Percentiles rank a stretch among this genome's conserved stretches.
Evolutionary conservation across 2,888 invertebrate species (phyloP).

Genomic region (Scaptomyza parva): DNA sequence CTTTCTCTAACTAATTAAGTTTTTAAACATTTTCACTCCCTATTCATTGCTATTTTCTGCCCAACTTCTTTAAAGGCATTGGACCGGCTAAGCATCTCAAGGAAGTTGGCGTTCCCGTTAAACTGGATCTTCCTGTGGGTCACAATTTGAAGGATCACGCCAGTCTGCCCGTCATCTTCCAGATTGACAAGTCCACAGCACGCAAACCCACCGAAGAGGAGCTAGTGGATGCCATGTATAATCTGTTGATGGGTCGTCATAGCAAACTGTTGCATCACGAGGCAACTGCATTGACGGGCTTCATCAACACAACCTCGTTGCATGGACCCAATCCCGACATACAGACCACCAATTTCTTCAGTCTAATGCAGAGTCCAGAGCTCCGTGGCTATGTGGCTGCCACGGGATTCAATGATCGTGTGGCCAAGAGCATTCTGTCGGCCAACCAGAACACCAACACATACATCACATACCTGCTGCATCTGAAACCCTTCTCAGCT

Average conservation of each 20-base stretch:
- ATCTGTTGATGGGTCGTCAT: conserved; percentile 86
- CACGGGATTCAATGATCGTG: conserved; percentile 80
- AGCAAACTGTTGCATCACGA: conserved; percentile 86
- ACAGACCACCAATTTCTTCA: conserved; percentile 86
- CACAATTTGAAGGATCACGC: conserved; percentile 93
- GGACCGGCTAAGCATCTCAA: conserved; percentile 81
- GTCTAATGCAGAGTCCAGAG: conserved; percentile 84
- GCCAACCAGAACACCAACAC: conserved; percentile 82
- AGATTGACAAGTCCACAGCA: conserved; percentile 85
- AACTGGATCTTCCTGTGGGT: conserved; percentile 87
- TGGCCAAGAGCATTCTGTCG: conserved; percentile 79
- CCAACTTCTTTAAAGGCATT: conserved; percentile 68
- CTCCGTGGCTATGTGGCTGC: conserved; percentile 81
- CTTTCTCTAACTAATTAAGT: no score
- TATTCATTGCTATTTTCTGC: not conserved
- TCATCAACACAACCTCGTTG: conserved; percentile 86
- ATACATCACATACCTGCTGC: conserved; percentile 79
- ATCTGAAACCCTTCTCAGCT: conserved; percentile 85
- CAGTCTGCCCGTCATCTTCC: conserved; percentile 86
- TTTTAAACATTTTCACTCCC: not conserved
- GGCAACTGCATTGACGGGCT: conserved; percentile 86
- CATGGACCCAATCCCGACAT: conserved; percentile 86
- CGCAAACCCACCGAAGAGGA: conserved; percentile 84
- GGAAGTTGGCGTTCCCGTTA: conserved; percentile 72
- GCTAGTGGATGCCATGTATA: conserved; percentile 83